Base-by-base conservation (phyloP, 2,113 vertebrate species). In the Cromileptes altivelis region DNA sequence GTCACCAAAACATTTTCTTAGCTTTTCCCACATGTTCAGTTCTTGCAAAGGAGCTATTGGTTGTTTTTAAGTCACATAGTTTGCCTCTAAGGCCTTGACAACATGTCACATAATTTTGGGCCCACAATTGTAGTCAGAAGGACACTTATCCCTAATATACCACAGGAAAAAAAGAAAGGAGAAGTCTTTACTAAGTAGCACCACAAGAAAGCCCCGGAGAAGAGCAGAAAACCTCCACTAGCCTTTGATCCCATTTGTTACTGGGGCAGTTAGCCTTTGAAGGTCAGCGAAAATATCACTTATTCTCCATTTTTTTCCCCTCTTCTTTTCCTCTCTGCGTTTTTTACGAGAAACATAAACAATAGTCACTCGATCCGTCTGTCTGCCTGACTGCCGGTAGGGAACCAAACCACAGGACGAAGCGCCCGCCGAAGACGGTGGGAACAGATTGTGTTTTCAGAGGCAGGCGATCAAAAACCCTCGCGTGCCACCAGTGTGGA, bases 401-500 rank as follows among this genome's bases (percentile, higher is more conserved):
- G 85, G 90, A 91, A 86, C 74, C 85, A 82, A 84, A 91, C 92
- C 90, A 68, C 92, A 89, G 87, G 84, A 84, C 75, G 47, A 61
- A 85, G 80, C 33, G 74, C 72, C 83, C 15, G 84, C 76, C 11
- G 77, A 88, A 85, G 85, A 90, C 81, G 71, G 74, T 90, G 93
- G 91, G 91, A 94, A 93, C 87, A 82, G 89, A 90, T 88, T 85
- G 90, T 93, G 90, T 95, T 95, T 95, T 95, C 87, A 79, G 91
- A 94, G 95, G 93, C 94, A 93, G 86, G 73, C 92, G 84, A 95
- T 96, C 93, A 94, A 93, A 94, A 93, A 91, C 81, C 93, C 86
- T 95, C 80, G 94, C 93, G 95, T 96, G 95, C 92, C 94, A 89
- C 87, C 81, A 84, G 82, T 92, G 88, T 96, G 95, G 93, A 96